These are phyloP conservation scores for Ascaphus truei DNA, from an alignment of 2,113 vertebrate species.

Conservation along the genomic window DNA sequence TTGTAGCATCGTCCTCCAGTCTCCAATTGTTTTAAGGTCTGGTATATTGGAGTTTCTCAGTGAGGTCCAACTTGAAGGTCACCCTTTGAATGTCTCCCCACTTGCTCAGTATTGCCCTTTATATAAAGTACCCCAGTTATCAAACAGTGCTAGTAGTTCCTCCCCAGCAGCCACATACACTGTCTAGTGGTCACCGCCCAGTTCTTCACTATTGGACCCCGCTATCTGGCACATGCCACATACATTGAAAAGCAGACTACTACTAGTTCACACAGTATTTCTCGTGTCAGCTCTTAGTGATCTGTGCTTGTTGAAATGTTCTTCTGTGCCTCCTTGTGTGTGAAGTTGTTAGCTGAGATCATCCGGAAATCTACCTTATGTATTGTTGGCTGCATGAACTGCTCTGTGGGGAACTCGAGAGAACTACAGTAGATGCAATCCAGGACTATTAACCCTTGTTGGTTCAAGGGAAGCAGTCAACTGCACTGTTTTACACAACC, in stretches of 20 bases:
- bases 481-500: too few relatives aligned
- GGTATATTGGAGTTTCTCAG: too few relatives aligned
- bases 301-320: background rate
- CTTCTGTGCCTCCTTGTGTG: background rate
- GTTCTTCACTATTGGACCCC: slow-evolving; percentile 41
- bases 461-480: too few relatives aligned
- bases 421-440: background rate
- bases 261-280: too few relatives aligned
- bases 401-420: background rate
- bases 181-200: background rate
- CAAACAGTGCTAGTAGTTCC: background rate
- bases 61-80: too few relatives aligned
- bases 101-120: background rate
- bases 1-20: too few relatives aligned
- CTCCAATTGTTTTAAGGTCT: too few relatives aligned
- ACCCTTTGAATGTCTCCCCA: too few relatives aligned
- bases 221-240: slow-evolving; percentile 36
- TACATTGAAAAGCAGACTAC: background rate
- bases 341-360: background rate
- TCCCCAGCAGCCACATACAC: slow-evolving; percentile 1
- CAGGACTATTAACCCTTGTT: background rate
- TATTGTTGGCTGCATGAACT: background rate
- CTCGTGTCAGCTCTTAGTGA: too few relatives aligned
- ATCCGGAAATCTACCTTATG: slow-evolving; percentile 1
- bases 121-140: slow-evolving; percentile 3